Evolutionary conservation across 2,113 vertebrate genomes (phyloP).

Genomic region (Macquaria australasica): DNA sequence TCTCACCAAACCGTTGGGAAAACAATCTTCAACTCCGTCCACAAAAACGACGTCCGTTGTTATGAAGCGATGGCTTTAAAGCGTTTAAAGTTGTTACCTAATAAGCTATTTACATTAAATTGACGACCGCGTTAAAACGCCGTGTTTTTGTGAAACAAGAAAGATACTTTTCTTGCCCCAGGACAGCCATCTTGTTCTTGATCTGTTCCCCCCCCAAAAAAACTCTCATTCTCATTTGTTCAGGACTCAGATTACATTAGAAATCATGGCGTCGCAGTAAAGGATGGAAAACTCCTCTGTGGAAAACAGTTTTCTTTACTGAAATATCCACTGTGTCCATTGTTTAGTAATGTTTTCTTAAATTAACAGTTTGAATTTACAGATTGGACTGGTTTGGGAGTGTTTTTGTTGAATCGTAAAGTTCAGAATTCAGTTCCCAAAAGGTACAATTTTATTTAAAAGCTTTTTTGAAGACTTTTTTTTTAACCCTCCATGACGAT

Average conservation of each 20-base stretch:
- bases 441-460: neutral
- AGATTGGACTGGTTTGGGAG: neutral
- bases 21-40: slow-evolving; percentile 10
- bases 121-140: neutral
- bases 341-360: neutral
- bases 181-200: slow-evolving; percentile 87
- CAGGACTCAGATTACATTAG: slow-evolving; percentile 77
- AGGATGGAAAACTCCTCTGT: slow-evolving; percentile 49
- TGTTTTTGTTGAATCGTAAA: neutral
- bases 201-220: slow-evolving; percentile 69
- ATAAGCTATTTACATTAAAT: neutral
- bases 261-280: slow-evolving; percentile 68
- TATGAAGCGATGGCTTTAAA: slow-evolving; percentile 30
- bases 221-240: slow-evolving; percentile 50
- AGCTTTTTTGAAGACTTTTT: neutral
- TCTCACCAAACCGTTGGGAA: slow-evolving; percentile 20
- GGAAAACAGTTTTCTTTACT: slow-evolving; percentile 9
- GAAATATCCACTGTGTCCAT: too few relatives aligned
- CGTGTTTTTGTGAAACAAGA: slow-evolving; percentile 53
- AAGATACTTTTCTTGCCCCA: slow-evolving; percentile 57
- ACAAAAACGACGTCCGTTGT: slow-evolving; percentile 14
- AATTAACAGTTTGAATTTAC: neutral
- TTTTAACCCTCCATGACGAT: neutral
- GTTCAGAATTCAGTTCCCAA: neutral
- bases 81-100: slow-evolving; percentile 1